Evolutionary conservation across 2,797 vertebrate genomes (phyloP), one percentile per base, ranked within the genome.

Genomic region (Moxostoma hubbsi): DNA sequence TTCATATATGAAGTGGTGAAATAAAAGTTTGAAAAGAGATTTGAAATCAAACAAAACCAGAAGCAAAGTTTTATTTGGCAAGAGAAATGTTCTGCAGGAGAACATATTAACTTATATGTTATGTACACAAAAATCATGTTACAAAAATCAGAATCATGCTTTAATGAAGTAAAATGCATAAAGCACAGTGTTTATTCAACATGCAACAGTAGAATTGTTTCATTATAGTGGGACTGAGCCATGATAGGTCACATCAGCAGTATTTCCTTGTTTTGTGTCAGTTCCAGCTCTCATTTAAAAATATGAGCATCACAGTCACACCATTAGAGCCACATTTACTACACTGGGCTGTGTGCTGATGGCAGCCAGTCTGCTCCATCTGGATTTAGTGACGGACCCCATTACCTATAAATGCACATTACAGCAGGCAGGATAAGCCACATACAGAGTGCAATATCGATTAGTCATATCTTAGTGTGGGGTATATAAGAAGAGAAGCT

Each of bases 391-490:
- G 57, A 68, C 9, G 49, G 64, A 53, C 50, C 79, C 36, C 57
- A 75, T 70, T 50, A 46, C 54, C 63, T 51, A 61, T 80, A 67
- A 67, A 73, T 13, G 16, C 18, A 15, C 65, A 55, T 76, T 65
- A 58, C 16, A 49, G 59, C n/a, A 72, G 68, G 46, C 51, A 77
- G 67, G 13, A 79, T 45, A 61, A 79, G 61, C 61, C 13, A 4
- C 77, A 66, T 73, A n/a, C 77, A 57, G 68, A 79, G 77, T 57
- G 62, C 62, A 18, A 50, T 72, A 79, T 79, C 53, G 61, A 79
- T 79, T 79, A 43, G 59, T 79, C 77, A 72, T 66, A 69, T 73
- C 68, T 73, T 79, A 57, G 69, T 6, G 18, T 73, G 59, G 53
- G 69, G 51, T 50, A 73, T 73, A 66, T 1, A 43, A 15, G 18